Evolutionary conservation across 2,888 invertebrate genomes (phyloP).

Genomic region (Leucania comma): DNA sequence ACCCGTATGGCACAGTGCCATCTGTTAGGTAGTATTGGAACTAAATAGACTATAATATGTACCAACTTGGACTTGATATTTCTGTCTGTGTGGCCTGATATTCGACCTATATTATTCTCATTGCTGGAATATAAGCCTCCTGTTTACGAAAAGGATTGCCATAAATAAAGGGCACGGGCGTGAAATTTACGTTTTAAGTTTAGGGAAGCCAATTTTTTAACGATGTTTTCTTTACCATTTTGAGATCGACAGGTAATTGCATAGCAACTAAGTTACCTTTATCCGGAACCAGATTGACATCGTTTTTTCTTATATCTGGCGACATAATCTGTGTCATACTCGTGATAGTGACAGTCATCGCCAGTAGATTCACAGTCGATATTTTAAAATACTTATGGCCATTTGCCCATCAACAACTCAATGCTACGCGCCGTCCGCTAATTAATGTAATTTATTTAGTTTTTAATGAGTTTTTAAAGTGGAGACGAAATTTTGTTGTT

Average conservation of each 20-base stretch:
- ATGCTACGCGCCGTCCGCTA: conserved; percentile 57
- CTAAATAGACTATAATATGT: not conserved
- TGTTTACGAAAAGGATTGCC: no score
- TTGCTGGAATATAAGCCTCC: not conserved
- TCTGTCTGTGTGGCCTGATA: not conserved
- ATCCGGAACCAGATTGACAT: not conserved
- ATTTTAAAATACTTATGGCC: conserved; percentile 57
- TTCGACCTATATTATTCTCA: not conserved
- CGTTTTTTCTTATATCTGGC: conserved; percentile 5
- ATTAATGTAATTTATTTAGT: conserved; percentile 66
- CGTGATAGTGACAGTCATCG: conserved; percentile 38
- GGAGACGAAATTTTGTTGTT: conserved; percentile 20
- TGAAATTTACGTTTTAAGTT: not conserved
- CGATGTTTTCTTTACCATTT: not conserved
- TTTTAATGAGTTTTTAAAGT: conserved; percentile 48
- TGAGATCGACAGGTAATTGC: not conserved
- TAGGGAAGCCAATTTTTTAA: not conserved
- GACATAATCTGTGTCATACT: conserved; percentile 13
- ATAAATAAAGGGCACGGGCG: no score
- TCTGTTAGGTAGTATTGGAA: conserved; percentile 5
- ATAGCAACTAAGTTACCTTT: not conserved
- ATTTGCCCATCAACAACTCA: conserved; percentile 63
- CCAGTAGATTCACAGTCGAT: conserved; percentile 43
- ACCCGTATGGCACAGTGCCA: conserved; percentile 13
- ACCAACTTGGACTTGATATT: not conserved